A percentile compares a stretch with the other conserved stretches of the same genome.
Evolutionary conservation across 2,113 vertebrate species (phyloP).

Genomic region (Bos javanicus): DNA sequence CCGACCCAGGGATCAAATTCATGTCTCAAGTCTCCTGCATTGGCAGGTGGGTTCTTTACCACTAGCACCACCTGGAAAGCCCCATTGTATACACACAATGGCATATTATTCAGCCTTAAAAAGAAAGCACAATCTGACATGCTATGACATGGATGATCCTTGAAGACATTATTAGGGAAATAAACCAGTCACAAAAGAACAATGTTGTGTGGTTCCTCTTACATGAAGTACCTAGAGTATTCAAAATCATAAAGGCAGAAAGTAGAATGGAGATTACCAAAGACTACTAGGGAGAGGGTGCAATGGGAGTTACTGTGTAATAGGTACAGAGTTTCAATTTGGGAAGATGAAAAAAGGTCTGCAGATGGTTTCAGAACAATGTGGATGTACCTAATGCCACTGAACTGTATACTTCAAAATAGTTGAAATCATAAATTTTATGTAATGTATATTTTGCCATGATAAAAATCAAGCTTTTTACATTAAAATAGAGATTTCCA

Average conservation of each 20-base stretch:
- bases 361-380: background rate
- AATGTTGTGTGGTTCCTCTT: background rate
- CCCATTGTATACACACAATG: background rate
- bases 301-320: background rate
- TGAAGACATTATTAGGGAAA: background rate
- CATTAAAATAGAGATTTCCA: background rate
- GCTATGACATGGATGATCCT: background rate
- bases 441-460: background rate
- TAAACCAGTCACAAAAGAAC: background rate
- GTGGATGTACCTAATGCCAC: background rate
- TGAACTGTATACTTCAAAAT: background rate
- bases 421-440: background rate
- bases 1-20: background rate
- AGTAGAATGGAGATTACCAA: background rate
- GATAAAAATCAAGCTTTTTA: slow-evolving; percentile 4
- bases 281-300: background rate
- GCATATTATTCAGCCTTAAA: background rate
- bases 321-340: background rate
- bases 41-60: background rate
- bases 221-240: background rate
- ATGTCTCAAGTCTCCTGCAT: background rate
- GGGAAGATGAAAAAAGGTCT: background rate
- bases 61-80: background rate
- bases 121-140: background rate
- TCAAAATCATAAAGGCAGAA: background rate